Base-by-base conservation (phyloP, 1,140 invertebrate genomes). In the Parapsyche elsis region DNA sequence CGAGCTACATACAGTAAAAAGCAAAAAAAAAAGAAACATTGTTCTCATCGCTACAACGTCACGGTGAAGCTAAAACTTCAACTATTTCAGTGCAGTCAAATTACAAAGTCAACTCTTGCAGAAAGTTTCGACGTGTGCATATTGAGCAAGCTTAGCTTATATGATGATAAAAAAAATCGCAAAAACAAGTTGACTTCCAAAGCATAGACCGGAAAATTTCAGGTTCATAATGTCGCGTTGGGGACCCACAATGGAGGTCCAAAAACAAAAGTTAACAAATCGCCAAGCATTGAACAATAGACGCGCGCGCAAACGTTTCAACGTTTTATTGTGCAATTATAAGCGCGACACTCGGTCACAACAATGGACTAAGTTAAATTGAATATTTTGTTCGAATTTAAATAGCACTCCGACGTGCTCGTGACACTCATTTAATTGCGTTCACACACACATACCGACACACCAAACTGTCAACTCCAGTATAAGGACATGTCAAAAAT, bases 321-420 rank as follows among this genome's bases (percentile, higher is more conserved):
- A 23, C 64, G 64, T 9, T 26, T 67, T 24, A 30, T 67, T 67
- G 64, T 26, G 64, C 64, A 67, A 67, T 67, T 53, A 14, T 53
- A 53, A 53, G 21, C 5, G 9, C 21, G 59, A 61, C 59, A 16
- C n/a, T 53, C 49, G 49, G 49, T 19, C n/a, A 38, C 24, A 21
- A 67, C 64, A 67, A 67, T 67, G 64, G 64, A n/a, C 64, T 23
- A 67, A 67, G 64, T 67, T 67, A 67, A 67, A 67, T 67, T 67
- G 64, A 67, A 67, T 67, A 67, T 67, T 67, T 67, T 67, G 64
- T 67, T 12, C 64, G 64, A 23, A 67, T 67, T 67, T 53, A 53
- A 53, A 53, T 16, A 16, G 49, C 49, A 53, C 12, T 53, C 2
- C 64, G 24, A 12, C 49, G 24, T 67, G 64, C 5, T 67, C 64